Percentiles rank a stretch among this genome's conserved stretches.
Conservation (phyloP, 2,797 vertebrate species). For the Naso thynnoides region DNA sequence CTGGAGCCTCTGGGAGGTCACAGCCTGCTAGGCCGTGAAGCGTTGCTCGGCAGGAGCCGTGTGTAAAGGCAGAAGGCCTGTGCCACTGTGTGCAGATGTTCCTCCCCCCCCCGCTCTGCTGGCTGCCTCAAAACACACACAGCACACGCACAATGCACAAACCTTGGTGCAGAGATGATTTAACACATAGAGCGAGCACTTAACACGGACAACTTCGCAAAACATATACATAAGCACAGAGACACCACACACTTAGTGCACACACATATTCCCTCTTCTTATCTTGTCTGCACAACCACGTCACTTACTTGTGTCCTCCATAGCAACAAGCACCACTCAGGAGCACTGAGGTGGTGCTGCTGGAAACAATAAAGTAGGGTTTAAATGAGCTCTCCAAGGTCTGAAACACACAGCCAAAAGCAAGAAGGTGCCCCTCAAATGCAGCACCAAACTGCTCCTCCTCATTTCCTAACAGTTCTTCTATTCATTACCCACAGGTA, state of each 20-base stretch:
- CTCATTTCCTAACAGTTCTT: slow-evolving; percentile 54
- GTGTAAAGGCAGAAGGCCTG: slow-evolving; percentile 85
- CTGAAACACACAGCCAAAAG: slow-evolving; percentile 66
- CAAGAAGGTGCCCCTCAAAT: slow-evolving; percentile 71
- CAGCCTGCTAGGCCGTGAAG: slow-evolving; percentile 86
- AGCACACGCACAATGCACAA: slow-evolving; percentile 50
- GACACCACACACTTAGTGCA: slow-evolving; percentile 7
- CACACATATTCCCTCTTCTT: slow-evolving; percentile 38
- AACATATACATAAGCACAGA: slow-evolving; percentile 46
- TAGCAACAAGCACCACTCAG: slow-evolving; percentile 74
- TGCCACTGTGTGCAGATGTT: slow-evolving; percentile 85
- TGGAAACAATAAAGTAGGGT: slow-evolving; percentile 68
- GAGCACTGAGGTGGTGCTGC: slow-evolving; percentile 41
- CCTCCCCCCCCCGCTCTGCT: slow-evolving; percentile 66
- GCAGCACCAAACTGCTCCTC: slow-evolving; percentile 47
- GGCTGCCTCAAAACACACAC: slow-evolving; percentile 72
- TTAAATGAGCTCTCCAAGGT: slow-evolving; percentile 81
- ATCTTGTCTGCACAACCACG: slow-evolving; percentile 40
- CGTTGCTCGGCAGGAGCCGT: slow-evolving; percentile 76
- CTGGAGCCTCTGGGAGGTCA: slow-evolving; percentile 85
- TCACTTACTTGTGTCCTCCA: slow-evolving; percentile 71
- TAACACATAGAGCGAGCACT: slow-evolving; percentile 64
- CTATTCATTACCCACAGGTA: slow-evolving; percentile 70
- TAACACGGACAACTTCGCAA: slow-evolving; percentile 49
- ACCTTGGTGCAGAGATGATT: slow-evolving; percentile 62